Conservation (phyloP, 2,888 invertebrate genomes). For the Chrysomela aeneicollis region DNA sequence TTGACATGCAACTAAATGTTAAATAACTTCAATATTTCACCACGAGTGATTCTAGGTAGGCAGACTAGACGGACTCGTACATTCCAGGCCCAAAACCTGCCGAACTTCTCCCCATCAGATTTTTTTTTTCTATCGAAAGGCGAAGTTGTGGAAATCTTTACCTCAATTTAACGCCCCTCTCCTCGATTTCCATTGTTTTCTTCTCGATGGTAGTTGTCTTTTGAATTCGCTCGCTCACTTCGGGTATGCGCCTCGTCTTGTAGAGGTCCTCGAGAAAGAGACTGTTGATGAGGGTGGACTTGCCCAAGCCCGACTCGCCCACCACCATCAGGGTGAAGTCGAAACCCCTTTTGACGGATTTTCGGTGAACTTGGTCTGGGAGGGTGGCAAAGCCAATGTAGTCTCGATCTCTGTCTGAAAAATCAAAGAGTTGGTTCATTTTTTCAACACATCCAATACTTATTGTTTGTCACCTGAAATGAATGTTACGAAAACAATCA, state of each 20-base stretch:
- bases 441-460: too few species aligned
- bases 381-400: conserved; percentile 95
- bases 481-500: too few species aligned
- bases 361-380: conserved; percentile 95
- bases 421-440: too few species aligned
- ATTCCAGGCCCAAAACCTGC: too few species aligned
- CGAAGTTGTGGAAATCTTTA: too few species aligned
- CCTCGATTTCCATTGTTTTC: conserved; percentile 94
- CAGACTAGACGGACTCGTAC: too few species aligned
- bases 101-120: neutral
- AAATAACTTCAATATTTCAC: too few species aligned
- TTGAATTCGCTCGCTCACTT: conserved; percentile 70
- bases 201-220: conserved; percentile 77
- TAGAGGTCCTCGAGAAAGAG: conserved; percentile 93
- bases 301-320: conserved; percentile 93
- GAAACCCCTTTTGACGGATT: conserved; percentile 95
- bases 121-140: too few species aligned
- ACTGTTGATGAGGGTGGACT: conserved; percentile 94
- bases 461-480: too few species aligned
- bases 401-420: conserved; percentile 68
- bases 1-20: too few species aligned
- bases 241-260: conserved; percentile 79
- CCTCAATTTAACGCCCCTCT: conserved; percentile 88
- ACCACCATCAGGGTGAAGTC: conserved; percentile 97
- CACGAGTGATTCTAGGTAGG: too few species aligned